Evolutionary conservation across 2,888 invertebrate species (phyloP), one percentile per base, ranked within the genome.

Genomic region (Liopterus haemorrhoidalis): DNA sequence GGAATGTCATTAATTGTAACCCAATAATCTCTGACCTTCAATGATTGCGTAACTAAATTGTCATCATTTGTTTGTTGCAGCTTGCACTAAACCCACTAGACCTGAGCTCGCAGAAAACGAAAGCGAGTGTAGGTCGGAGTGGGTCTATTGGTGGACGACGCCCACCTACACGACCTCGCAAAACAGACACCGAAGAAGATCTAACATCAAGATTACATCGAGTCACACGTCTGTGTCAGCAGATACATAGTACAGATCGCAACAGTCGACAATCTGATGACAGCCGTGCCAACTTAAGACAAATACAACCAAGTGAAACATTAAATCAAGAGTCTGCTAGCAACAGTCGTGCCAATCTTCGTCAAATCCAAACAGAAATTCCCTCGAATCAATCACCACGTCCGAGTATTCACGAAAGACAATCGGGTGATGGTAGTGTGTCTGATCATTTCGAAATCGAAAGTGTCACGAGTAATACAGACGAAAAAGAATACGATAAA

Each of bases 51-150:
- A n/a, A n/a, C n/a, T n/a, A n/a, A n/a, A n/a, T n/a, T n/a, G n/a
- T n/a, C n/a, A n/a, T n/a, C n/a, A n/a, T n/a, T n/a, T n/a, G n/a
- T n/a, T 32, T 44, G 43, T 67, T 66, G 19, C 64, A 73, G 72
- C 62, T 72, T 49, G 58, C 70, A 20, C 57, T 71, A 44, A 71
- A 71, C 57, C 70, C 70, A 49, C 61, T 74, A 54, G 72, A 74
- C 58, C 57, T 72, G 43, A 68, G 68, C 43, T 67, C 71, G 45
- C 69, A 73, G 60, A 72, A 71, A 58, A 68, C 69, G 48, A 71
- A 70, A 60, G 72, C 70, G 24, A 67, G 65, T 51, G 68, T 74
- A 40, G 73, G 71, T 37, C 62, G 74, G 48, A 71, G 71, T 57
- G 67, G 67, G 32, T 65, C 66, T 25, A 62, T 68, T 51, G 69